Base-by-base conservation (phyloP, 2,888 invertebrate genomes). In the Octodonta nipae region DNA sequence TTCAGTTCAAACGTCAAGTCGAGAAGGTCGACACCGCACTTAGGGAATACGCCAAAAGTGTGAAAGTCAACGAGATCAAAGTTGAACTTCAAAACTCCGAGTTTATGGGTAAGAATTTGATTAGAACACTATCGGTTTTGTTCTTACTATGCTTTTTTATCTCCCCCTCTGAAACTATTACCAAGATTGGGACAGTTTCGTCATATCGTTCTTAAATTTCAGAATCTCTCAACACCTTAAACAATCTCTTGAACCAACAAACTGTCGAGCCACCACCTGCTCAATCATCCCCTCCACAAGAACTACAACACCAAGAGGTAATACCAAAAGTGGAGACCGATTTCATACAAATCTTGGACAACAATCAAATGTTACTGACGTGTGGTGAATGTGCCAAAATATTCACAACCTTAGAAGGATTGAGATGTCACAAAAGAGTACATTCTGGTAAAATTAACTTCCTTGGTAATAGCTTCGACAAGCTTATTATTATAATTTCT, bases 371-470 rank as follows among this genome's bases (percentile, higher is more conserved):
- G 46, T 35, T 60, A 3, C 41, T 59, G 13, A 58, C 57, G 4
- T 61, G 61, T 36, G 45, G 57, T 15, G 54, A 55, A 34, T 61
- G 61, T 41, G 44, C 47, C 1, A 60, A 61, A 42, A 52, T 55
- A 30, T 62, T 60, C 40, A 58, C 59, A 4, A 58, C 59, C 4
- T 41, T 61, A 14, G 61, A 61, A 31, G 43, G 44, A 6, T 31
- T 44, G 12, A 33, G 46, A 13, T 47, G 51, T 24, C 61, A 60
- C 36, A 59, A 60, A 42, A 47, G 58, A 6, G 39, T 55, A 14
- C 60, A 60, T 37, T 45, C 50, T 6, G 60, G 60, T n/a, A 47
- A 48, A 14, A 46, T 57, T 20, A 60, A 55, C 37, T 4, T 10
- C 11, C 11, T 22, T 22, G 3, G 3, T 10, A n/a, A n/a, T n/a